phyloP scores from a whole-genome alignment of 2,113 vertebrate species.

The Argyrosomus japonicus region DNA sequence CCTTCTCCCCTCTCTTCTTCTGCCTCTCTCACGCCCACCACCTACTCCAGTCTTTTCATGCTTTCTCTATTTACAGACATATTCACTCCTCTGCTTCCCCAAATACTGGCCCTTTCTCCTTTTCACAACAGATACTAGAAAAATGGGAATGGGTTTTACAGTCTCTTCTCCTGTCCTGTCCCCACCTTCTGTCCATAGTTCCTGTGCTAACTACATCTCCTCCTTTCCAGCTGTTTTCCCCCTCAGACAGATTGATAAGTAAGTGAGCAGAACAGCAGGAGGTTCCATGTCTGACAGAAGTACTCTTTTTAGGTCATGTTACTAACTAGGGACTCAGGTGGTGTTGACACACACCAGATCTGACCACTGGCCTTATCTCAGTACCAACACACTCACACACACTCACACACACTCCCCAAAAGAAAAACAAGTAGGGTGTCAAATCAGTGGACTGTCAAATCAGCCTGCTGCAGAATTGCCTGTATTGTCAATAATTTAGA shows the following conservation, averaged over 20 bases:
- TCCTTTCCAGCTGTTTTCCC: neutral
- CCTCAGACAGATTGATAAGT: conserved; percentile 44
- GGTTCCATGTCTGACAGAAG: conserved; percentile 61
- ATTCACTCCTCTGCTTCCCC: neutral
- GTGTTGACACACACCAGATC: conserved; percentile 75
- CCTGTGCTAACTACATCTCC: conserved; percentile 17
- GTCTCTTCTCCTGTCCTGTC: conserved; percentile 3
- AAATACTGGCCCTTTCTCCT: neutral
- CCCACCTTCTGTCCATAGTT: conserved; percentile 5
- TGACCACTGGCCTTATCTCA: conserved; percentile 69
- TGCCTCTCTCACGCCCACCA: neutral
- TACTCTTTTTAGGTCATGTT: conserved; percentile 64
- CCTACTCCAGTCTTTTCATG: neutral
- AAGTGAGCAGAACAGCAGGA: conserved; percentile 41
- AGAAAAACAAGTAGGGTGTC: conserved; percentile 33
- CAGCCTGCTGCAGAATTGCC: neutral
- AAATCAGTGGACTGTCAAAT: conserved; percentile 32
- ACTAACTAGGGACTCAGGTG: conserved; percentile 71
- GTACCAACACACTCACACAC: conserved; percentile 21
- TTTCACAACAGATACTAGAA: neutral
- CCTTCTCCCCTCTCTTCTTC: neutral
- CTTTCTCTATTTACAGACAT: neutral
- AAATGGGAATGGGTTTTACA: neutral
- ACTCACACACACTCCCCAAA: conserved; percentile 16
- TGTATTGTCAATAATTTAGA: conserved; percentile 52